These are phyloP conservation scores for Scaptomyza cyrtandrae DNA, from an alignment of 2,888 invertebrate species.

Conservation along the genomic window DNA sequence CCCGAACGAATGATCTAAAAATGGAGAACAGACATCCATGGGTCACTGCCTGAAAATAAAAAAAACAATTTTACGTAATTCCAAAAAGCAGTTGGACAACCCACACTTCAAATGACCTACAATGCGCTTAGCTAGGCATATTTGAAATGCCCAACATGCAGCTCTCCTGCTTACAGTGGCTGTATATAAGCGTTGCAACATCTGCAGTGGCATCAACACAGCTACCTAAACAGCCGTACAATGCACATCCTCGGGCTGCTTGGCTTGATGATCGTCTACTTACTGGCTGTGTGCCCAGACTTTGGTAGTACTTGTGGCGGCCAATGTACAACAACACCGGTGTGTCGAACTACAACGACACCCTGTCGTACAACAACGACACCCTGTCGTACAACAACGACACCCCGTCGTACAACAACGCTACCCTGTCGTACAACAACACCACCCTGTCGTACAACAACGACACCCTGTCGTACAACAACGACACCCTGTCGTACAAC, in stretches of 20 bases:
- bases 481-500: neutral
- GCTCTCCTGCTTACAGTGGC: neutral
- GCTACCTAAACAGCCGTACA: constrained; percentile 3
- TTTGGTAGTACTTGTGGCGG: neutral
- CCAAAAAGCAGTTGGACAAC: neutral
- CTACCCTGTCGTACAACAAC: neutral
- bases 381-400: neutral
- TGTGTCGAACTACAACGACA: neutral
- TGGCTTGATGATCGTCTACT: constrained; percentile 5
- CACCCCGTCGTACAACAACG: neutral
- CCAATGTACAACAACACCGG: neutral
- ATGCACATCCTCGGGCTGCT: constrained; percentile 24
- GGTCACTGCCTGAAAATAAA: constrained; percentile 24
- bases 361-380: neutral
- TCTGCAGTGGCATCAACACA: constrained; percentile 5
- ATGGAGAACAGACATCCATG: constrained; percentile 33
- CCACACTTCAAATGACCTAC: constrained; percentile 10
- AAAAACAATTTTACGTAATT: neutral
- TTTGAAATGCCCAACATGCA: constrained; percentile 3
- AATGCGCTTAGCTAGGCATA: neutral
- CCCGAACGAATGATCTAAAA: constrained; percentile 23
- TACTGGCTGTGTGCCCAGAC: neutral
- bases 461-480: neutral
- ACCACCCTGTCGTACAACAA: neutral
- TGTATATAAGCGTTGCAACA: constrained; percentile 26